phyloP scores from a whole-genome alignment of 2,797 vertebrate genomes.

The Sebastes taczanowskii region DNA sequence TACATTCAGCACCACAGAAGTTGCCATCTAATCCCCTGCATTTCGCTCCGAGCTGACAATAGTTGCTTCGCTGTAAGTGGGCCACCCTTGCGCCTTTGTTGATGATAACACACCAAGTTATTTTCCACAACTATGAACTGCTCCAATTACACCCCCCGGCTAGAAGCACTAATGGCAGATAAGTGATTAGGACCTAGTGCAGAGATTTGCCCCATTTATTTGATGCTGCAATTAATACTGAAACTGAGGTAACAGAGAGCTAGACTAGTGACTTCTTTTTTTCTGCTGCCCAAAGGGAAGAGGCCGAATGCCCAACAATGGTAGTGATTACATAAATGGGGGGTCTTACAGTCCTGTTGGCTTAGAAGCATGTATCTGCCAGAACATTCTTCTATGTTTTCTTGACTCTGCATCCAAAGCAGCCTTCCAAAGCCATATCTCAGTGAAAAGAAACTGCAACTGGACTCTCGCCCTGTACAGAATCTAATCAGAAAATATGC shows the following conservation, averaged over 20 bases:
- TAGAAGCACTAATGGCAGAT: constrained; percentile 68
- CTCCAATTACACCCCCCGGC: constrained; percentile 70
- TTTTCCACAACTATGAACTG: constrained; percentile 62
- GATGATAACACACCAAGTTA: constrained; percentile 57
- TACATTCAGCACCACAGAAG: neutral
- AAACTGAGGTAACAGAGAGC: constrained; percentile 54
- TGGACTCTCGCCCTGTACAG: neutral
- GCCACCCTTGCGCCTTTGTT: constrained; percentile 62
- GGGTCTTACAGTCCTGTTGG: constrained; percentile 14
- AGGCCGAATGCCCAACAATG: constrained; percentile 19
- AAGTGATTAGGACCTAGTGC: constrained; percentile 68
- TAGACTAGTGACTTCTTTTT: constrained; percentile 54
- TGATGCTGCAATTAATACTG: constrained; percentile 65
- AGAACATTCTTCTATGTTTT: neutral
- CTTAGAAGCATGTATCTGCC: constrained; percentile 3
- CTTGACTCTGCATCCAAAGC: neutral
- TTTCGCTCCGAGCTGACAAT: constrained; percentile 40
- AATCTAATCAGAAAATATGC: constrained; percentile 10
- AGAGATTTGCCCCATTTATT: constrained; percentile 74
- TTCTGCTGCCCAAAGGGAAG: constrained; percentile 23
- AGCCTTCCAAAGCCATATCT: neutral
- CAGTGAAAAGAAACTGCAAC: neutral
- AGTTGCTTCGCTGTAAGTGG: constrained; percentile 29
- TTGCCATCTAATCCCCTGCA: constrained; percentile 43
- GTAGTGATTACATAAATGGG: constrained; percentile 38